These are phyloP conservation scores for Sciurus vulgaris DNA, from an alignment of 2,797 vertebrate species.

Conservation along the genomic window DNA sequence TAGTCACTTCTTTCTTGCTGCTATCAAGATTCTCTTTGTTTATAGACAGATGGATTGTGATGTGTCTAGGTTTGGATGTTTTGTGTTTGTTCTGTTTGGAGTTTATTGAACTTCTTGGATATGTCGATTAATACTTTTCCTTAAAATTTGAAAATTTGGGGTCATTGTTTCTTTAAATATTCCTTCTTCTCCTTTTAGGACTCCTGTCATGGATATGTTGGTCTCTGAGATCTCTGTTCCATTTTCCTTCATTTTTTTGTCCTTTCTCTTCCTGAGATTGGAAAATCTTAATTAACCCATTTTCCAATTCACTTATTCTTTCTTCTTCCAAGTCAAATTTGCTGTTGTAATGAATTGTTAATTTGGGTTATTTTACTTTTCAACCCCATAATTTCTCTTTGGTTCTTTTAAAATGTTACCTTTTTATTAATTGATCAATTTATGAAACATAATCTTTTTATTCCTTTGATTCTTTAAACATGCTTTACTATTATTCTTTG, in stretches of 20 bases:
- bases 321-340: constrained; percentile 14
- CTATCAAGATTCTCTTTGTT: neutral
- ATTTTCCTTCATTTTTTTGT: neutral
- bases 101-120: neutral
- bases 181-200: neutral
- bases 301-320: neutral
- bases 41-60: neutral
- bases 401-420: neutral
- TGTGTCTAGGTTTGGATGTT: neutral
- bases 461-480: neutral
- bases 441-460: neutral
- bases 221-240: neutral
- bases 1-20: neutral
- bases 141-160: neutral
- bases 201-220: neutral
- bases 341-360: constrained; percentile 4
- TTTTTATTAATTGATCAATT: neutral
- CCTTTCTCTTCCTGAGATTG: neutral
- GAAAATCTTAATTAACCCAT: neutral
- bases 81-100: neutral
- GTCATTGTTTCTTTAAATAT: constrained; percentile 1
- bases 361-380: neutral
- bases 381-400: constrained; percentile 16
- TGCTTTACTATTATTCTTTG: neutral
- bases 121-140: neutral